Evolutionary conservation across 1,140 invertebrate genomes (phyloP), one percentile per base, ranked within the genome.

Genomic region (Mya arenaria): DNA sequence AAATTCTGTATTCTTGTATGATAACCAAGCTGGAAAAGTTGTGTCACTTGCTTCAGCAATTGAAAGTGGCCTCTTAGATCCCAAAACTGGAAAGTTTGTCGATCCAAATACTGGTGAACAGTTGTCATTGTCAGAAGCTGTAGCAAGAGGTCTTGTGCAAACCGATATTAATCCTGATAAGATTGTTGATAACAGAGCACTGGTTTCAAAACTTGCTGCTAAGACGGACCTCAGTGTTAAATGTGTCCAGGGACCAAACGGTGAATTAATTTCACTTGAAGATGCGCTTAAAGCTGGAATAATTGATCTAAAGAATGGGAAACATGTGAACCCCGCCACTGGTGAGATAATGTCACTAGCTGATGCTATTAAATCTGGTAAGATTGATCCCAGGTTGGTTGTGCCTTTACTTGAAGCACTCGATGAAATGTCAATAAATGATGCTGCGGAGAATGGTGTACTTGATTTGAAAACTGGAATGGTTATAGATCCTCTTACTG

Each of bases 381-480:
- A 87, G 34, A 82, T 91, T 23, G 88, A 89, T 25, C 80, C 88
- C 84, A 91, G 93, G 34, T 92, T 94, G 19, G 94, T 94, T 41
- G 93, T 94, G 75, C 92, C 94, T 75, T 66, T 91, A 36, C 82
- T 89, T 17, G 95, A 96, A 5, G 94, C 96, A 82, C 93, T 98
- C 72, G 95, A 97, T 93, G 88, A 89, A 36, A 84, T 90, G 32
- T 90, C 89, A 5, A 66, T 93, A 1, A 93, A 94, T 73, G 96
- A 98, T 91, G 96, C 96, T 13, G 94, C 98, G 19, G 94, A 95
- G 75, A 90, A 93, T 19, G 96, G 96, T 2, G 94, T 95, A 77
- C 93, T 98, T 71, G 84, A 92, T 73, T 85, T 89, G 2, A 84
- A 82, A 58, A 85, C 84, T 30, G 91, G 91, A 25, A 79, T 85